phyloP scores from a whole-genome alignment of 2,888 invertebrate species.

The Hydriomena furcata region DNA sequence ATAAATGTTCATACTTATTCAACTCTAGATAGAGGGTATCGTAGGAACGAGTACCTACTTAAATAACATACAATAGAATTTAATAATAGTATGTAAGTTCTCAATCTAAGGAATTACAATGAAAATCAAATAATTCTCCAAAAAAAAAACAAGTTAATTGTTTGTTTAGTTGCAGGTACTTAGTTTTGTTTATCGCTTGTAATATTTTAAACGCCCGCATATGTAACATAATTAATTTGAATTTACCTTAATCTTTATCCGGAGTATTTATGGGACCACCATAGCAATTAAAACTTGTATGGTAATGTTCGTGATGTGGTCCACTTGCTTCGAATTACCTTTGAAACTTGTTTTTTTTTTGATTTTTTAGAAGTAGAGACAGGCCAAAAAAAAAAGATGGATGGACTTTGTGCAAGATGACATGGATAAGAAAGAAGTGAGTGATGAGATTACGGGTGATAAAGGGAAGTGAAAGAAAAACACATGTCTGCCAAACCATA shows the following conservation, averaged over 20 bases:
- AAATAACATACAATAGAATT: no score
- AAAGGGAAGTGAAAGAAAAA: no score
- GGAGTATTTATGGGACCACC: constrained; percentile 71
- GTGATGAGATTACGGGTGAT: no score
- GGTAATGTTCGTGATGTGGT: constrained; percentile 33
- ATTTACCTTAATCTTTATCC: constrained; percentile 57
- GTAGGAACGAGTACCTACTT: no score
- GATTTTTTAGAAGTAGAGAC: no score
- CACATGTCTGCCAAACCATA: no score
- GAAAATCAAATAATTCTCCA: constrained; percentile 14
- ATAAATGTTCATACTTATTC: no score
- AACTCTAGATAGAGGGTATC: no score
- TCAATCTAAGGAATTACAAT: constrained; percentile 18
- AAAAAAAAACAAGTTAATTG: constrained; percentile 19
- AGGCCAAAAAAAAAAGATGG: no score
- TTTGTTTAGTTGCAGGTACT: constrained; percentile 24
- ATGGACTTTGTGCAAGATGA: no score
- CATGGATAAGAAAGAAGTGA: no score
- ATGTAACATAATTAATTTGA: constrained; percentile 51
- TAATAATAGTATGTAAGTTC: neutral
- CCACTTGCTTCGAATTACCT: constrained; percentile 30
- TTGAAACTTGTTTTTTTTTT: constrained; percentile 26
- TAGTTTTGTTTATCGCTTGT: constrained; percentile 25
- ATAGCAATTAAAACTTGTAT: constrained; percentile 50
- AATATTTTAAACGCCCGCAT: constrained; percentile 65